Evolutionary conservation across 2,113 vertebrate genomes (phyloP).

Genomic region (Myiozetetes cayanensis): DNA sequence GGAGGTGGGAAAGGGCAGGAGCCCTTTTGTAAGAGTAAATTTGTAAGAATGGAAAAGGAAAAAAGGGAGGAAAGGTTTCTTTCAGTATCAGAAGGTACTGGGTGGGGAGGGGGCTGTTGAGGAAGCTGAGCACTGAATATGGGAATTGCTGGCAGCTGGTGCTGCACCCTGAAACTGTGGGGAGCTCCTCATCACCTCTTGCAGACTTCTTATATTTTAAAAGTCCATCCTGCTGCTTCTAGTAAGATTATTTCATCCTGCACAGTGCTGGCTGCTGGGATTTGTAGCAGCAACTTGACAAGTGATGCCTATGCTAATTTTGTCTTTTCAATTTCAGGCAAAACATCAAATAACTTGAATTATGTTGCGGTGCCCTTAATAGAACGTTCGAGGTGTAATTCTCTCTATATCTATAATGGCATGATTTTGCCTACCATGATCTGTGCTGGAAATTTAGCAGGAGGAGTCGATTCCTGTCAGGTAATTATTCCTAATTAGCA

Average conservation of each 20-base stretch:
- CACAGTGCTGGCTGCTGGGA: background rate
- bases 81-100: background rate
- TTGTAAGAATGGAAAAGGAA: background rate
- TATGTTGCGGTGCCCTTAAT: slow-evolving; percentile 79
- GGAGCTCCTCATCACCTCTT: background rate
- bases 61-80: background rate
- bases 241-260: background rate
- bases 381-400: slow-evolving; percentile 73
- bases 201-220: background rate
- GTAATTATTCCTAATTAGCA: slow-evolving; percentile 59
- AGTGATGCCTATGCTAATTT: background rate
- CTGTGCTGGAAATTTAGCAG: slow-evolving; percentile 83
- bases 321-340: slow-evolving; percentile 65
- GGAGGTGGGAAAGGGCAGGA: background rate
- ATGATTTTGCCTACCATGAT: slow-evolving; percentile 83
- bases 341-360: slow-evolving; percentile 71
- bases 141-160: background rate
- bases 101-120: rapidly evolving
- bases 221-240: background rate
- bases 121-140: background rate
- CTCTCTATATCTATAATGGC: slow-evolving; percentile 58
- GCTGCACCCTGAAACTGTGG: background rate
- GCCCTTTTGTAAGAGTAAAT: background rate
- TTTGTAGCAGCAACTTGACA: background rate
- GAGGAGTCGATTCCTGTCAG: slow-evolving; percentile 87